Conservation (phyloP, 2,888 invertebrate genomes). For the Cephus sareptanus region DNA sequence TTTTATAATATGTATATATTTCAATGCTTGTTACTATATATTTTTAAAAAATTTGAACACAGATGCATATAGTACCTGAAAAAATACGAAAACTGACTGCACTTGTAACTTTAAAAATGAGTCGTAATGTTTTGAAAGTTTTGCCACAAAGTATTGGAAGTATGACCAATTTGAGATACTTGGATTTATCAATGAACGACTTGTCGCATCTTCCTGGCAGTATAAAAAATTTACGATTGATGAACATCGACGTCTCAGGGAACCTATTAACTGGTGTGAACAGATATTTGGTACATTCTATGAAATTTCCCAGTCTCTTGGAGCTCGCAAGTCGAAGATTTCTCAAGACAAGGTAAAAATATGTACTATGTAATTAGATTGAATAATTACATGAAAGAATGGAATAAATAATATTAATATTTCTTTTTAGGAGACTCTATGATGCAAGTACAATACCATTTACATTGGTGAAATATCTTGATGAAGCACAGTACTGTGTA, state of each 20-base stretch:
- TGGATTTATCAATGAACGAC: conserved; percentile 71
- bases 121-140: conserved; percentile 70
- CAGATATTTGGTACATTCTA: conserved; percentile 34
- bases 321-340: conserved; percentile 70
- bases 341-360: conserved; percentile 63
- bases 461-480: conserved; percentile 72
- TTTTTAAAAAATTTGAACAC: background rate
- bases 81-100: conserved; percentile 73
- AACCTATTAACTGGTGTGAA: conserved; percentile 68
- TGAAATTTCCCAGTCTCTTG: conserved; percentile 68
- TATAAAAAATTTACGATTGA: conserved; percentile 69
- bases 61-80: conserved; percentile 70
- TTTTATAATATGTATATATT: background rate
- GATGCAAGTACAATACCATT: conserved; percentile 71
- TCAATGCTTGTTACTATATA: background rate
- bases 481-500: conserved; percentile 72
- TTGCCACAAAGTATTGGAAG: conserved; percentile 77
- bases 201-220: conserved; percentile 72
- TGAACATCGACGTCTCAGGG: conserved; percentile 70
- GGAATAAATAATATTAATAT: background rate
- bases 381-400: background rate
- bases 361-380: background rate
- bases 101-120: conserved; percentile 74
- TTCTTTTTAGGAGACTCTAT: conserved; percentile 67
- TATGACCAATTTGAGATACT: conserved; percentile 67